Evolutionary conservation across 1,140 invertebrate genomes (phyloP).

Genomic region (Tachypleus tridentatus): DNA sequence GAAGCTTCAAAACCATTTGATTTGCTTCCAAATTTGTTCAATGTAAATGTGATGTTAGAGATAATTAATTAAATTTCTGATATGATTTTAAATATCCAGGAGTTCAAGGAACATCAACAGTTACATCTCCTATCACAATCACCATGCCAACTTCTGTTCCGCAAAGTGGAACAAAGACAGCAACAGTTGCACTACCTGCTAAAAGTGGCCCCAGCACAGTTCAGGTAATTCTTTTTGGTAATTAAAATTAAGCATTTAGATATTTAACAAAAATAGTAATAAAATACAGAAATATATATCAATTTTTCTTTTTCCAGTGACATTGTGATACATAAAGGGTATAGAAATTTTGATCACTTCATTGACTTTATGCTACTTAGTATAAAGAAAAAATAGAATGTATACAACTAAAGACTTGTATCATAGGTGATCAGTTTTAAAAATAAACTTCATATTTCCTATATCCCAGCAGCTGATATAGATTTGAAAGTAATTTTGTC

Average conservation of each 20-base stretch:
- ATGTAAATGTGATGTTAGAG: not conserved
- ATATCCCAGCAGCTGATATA: too few relatives aligned
- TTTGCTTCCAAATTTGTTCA: too few relatives aligned
- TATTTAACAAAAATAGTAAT: slow-evolving; percentile 21
- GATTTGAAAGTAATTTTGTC: too few relatives aligned
- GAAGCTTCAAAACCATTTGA: too few relatives aligned
- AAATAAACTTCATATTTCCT: too few relatives aligned
- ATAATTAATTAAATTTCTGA: not conserved
- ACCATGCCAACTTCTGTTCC: slow-evolving; percentile 38
- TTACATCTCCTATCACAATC: slow-evolving; percentile 40
- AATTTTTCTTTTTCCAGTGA: too few relatives aligned
- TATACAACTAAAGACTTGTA: too few relatives aligned
- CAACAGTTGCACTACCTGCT: slow-evolving; percentile 14
- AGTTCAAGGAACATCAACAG: slow-evolving; percentile 8
- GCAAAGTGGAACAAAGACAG: slow-evolving; percentile 6
- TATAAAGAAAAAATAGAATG: too few relatives aligned
- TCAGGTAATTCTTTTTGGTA: slow-evolving; percentile 5
- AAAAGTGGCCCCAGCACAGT: slow-evolving; percentile 24
- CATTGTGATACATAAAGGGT: too few relatives aligned
- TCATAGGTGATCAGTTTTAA: too few relatives aligned
- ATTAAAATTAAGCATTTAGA: not conserved
- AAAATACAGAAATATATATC: too few relatives aligned
- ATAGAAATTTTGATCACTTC: slow-evolving; percentile 15
- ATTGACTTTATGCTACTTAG: not conserved
- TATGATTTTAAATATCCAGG: slow-evolving; percentile 1